Evolutionary conservation across 2,888 invertebrate genomes (phyloP), one percentile per base, ranked within the genome.

Genomic region (Meloe dianella): DNA sequence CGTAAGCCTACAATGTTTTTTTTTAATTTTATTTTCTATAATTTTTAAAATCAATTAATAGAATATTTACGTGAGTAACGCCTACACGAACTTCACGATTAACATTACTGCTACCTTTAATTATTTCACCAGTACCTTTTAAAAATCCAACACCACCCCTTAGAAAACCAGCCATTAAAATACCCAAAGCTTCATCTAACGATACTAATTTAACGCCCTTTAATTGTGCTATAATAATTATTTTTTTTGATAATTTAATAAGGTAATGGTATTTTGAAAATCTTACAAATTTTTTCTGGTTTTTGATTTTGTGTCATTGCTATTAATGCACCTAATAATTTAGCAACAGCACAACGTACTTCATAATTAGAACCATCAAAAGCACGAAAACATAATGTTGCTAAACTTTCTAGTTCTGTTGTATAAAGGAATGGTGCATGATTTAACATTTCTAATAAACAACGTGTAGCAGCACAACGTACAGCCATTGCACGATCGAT

Each of bases 41-140:
- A 63, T 20, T 62, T 60, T 32, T 57, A 60, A 59, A 60, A 3
- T 60, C 35, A 30, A 51, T 60, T 27, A 20, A 47, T 47, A 20
- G 1, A 8, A 30, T 29, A 87, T 91, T 89, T 84, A 96, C 96
- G 86, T 98, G 96, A 5, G 98, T 97, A 0, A 99, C 95, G 67
- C 98, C 98, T 66, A 99, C 97, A 73, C 98, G 88, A 64, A 98
- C 95, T 87, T 99, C 98, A 70, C 97, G 87, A 82, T 96, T 97
- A 0, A 98, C 94, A 9, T 94, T 93, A 0, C 95, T 94, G 72
- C 93, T 93, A 5, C 97, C 96, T 85, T 97, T 97, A 73, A 98
- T 97, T 80, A 97, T 97, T 85, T 98, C 97, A 0, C 93, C 93
- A 14, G 93, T 92, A 22, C 95, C 95, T 84, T 97, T 97, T 27